Conservation (phyloP, 1,140 invertebrate genomes). For the Trichoplusia ni region DNA sequence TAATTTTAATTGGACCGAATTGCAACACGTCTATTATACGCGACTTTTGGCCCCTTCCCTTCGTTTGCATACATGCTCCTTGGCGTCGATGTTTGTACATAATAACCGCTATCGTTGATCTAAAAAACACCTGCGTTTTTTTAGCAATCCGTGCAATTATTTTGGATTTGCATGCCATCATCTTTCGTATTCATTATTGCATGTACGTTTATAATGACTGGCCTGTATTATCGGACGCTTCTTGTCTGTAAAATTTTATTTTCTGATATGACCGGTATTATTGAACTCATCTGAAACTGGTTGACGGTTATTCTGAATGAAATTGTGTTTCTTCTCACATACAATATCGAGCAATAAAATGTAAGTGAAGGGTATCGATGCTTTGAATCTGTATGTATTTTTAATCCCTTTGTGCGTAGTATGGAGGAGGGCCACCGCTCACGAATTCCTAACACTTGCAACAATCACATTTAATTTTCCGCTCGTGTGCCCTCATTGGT, state of each 20-base stretch:
- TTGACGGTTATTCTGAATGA: too few relatives aligned
- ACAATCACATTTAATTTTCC: conserved; percentile 74
- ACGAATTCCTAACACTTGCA: conserved; percentile 58
- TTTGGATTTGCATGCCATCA: neutral
- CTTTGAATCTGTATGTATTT: neutral
- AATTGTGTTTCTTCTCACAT: too few relatives aligned
- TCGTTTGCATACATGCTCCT: conserved; percentile 32
- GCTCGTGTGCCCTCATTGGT: conserved; percentile 61
- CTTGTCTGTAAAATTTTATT: too few relatives aligned
- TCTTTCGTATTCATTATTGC: neutral
- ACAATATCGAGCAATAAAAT: conserved; percentile 2
- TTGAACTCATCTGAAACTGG: too few relatives aligned
- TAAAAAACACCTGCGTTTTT: conserved; percentile 17
- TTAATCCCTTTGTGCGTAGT: conserved; percentile 20
- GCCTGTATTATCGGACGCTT: too few relatives aligned
- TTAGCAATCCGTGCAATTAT: neutral
- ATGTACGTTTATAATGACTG: too few relatives aligned
- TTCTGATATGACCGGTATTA: conserved; percentile 5
- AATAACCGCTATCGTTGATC: conserved; percentile 10
- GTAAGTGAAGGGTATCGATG: neutral
- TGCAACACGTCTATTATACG: conserved; percentile 74
- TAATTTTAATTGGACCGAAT: conserved; percentile 79
- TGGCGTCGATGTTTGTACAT: conserved; percentile 4
- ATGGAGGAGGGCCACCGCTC: conserved; percentile 36
- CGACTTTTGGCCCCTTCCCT: conserved; percentile 64